Evolutionary conservation across 2,797 vertebrate genomes (phyloP), one percentile per base, ranked within the genome.

Genomic region (Gymnoscopelus microlampas): DNA sequence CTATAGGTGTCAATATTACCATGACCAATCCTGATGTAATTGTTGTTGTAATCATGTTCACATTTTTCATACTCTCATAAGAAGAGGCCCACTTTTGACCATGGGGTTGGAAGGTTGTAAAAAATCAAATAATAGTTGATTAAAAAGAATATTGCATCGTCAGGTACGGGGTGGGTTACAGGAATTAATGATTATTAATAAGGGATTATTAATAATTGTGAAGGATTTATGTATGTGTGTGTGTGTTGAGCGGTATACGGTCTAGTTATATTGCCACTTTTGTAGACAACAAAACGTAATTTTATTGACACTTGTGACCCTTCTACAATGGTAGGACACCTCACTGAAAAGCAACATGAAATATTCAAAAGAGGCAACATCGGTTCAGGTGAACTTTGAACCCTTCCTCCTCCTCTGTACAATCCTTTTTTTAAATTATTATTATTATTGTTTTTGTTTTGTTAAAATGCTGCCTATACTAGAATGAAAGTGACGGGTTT

Each of bases 41-140:
- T 84, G 88, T 89, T 86, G 89, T 89, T 91, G 90, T 92, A 83
- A 87, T 84, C 84, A 89, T 89, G 86, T 89, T 89, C 86, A 88
- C 84, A 63, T 81, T 89, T 91, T 89, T 56, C 48, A 54, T 35
- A 72, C 39, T 85, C 81, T 87, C n/a, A 74, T 70, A 3, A 81
- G 71, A 83, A 87, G 78, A 77, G 76, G 80, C 84, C 88, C 84
- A 87, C 85, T 84, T 85, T 85, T 83, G 79, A 81, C 72, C 88
- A 80, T 78, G 66, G 71, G 51, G 54, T 74, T 71, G 55, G 49
- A 74, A 71, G 70, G 53, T 12, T 70, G 56, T 56, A 69, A 55
- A 71, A 82, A 65, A 69, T 74, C 63, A 66, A 53, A 58, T 58
- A 23, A 71, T 68, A 70, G 75, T 68, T 81, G 72, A 78, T 70